Conservation (phyloP, 2,888 invertebrate genomes). For the Ennomos erosarius region DNA sequence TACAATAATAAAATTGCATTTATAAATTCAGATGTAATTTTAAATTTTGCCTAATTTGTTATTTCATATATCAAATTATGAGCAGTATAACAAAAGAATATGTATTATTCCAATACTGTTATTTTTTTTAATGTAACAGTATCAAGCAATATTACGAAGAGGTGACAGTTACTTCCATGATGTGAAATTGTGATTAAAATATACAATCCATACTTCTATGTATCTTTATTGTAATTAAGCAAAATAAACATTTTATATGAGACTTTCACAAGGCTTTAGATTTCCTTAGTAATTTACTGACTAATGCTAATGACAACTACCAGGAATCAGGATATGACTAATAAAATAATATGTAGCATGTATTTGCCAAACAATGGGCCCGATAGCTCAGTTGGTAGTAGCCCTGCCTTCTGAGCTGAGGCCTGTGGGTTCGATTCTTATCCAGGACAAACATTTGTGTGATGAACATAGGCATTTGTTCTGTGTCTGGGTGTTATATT, state of each 20-base stretch:
- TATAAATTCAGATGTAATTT: conserved; percentile 71
- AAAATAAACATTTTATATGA: conserved; percentile 85
- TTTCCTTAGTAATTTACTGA: not conserved
- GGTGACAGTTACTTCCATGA: conserved; percentile 36
- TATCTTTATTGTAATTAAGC: conserved; percentile 79
- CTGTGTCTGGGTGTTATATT: too few relatives aligned
- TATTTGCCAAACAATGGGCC: too few relatives aligned
- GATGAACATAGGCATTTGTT: too few relatives aligned
- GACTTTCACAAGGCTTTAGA: conserved; percentile 68
- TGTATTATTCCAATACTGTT: conserved; percentile 17
- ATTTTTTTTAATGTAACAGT: conserved; percentile 25
- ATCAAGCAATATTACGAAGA: conserved; percentile 33
- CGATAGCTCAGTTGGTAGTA: too few relatives aligned
- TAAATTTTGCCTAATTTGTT: conserved; percentile 78
- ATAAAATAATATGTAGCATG: not conserved
- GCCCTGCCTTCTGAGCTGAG: too few relatives aligned
- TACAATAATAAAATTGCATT: too few relatives aligned
- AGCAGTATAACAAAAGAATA: conserved; percentile 49
- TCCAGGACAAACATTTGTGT: too few relatives aligned
- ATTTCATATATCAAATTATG: conserved; percentile 72
- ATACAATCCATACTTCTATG: conserved; percentile 74
- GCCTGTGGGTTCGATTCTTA: too few relatives aligned
- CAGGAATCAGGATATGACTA: not conserved
- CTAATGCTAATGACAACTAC: not conserved
- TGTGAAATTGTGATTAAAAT: conserved; percentile 70